Conservation (phyloP, 2,888 invertebrate genomes). For the Lithophane ornitopus region DNA sequence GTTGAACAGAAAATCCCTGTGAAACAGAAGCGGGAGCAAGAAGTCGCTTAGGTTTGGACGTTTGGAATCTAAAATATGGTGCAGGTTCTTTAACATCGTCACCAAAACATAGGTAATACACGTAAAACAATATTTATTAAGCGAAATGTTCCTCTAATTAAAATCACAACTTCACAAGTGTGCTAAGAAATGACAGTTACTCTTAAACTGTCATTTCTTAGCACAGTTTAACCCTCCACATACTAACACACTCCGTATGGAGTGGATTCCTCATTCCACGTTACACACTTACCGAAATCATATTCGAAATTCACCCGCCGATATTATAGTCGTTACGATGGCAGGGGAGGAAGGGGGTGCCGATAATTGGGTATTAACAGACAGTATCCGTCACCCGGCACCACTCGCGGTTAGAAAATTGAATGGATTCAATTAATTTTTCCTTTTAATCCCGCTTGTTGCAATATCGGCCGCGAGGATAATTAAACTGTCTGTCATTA, state of each 20-base stretch:
- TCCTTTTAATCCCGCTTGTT: constrained; percentile 76
- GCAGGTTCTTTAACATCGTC: not conserved
- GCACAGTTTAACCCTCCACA: not conserved
- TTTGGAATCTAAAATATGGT: not conserved
- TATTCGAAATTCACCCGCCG: constrained; percentile 55
- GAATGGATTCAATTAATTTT: constrained; percentile 85
- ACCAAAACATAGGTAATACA: not conserved
- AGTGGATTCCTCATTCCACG: constrained; percentile 37
- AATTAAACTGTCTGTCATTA: constrained; percentile 71
- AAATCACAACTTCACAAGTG: not conserved
- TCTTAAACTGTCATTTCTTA: not conserved
- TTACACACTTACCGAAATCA: constrained; percentile 50
- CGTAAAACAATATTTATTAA: not conserved
- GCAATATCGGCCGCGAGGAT: constrained; percentile 68
- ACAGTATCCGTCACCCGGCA: constrained; percentile 80
- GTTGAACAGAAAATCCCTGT: no score
- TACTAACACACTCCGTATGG: not conserved
- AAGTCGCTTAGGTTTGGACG: no score
- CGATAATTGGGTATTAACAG: constrained; percentile 86
- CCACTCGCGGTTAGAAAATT: constrained; percentile 81
- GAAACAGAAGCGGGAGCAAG: not conserved
- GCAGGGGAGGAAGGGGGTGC: constrained; percentile 59
- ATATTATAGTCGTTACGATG: constrained; percentile 59
- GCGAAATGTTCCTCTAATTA: not conserved
- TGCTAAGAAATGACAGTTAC: no score